Percentiles rank a stretch among this genome's conserved stretches.
Conservation (phyloP, 2,113 vertebrate species). For the Alosa alosa region DNA sequence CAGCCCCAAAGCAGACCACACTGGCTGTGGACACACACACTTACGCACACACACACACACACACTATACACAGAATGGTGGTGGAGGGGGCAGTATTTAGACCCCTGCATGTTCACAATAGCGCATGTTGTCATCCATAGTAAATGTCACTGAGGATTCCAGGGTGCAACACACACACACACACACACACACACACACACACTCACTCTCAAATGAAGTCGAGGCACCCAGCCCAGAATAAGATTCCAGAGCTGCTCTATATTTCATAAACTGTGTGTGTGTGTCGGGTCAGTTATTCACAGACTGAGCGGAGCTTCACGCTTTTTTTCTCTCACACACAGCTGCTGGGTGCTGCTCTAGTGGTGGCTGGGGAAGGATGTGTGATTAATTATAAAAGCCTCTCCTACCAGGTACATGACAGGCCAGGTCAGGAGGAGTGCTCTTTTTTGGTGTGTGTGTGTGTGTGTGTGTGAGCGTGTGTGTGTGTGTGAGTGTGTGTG, state of each 20-base stretch:
- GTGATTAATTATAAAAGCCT: not conserved
- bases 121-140: not conserved
- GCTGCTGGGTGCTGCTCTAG: too few relatives aligned
- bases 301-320: too few relatives aligned
- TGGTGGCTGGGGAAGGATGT: not conserved
- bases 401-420: not conserved
- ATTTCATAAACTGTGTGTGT: not conserved
- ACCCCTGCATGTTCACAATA: not conserved
- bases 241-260: not conserved
- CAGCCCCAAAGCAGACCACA: too few relatives aligned
- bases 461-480: not conserved
- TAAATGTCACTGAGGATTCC: not conserved
- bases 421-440: not conserved
- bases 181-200: not conserved
- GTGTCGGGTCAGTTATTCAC: too few relatives aligned
- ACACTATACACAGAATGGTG: not conserved
- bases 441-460: not conserved
- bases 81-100: not conserved
- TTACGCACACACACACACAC: too few relatives aligned
- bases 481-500: not conserved
- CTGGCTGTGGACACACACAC: too few relatives aligned
- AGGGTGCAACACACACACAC: not conserved
- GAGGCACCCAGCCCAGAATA: not conserved
- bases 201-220: not conserved
- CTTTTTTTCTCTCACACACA: too few relatives aligned